These are phyloP conservation scores for Pempheris klunzingeri DNA, from an alignment of 2,797 vertebrate genomes.

Conservation along the genomic window DNA sequence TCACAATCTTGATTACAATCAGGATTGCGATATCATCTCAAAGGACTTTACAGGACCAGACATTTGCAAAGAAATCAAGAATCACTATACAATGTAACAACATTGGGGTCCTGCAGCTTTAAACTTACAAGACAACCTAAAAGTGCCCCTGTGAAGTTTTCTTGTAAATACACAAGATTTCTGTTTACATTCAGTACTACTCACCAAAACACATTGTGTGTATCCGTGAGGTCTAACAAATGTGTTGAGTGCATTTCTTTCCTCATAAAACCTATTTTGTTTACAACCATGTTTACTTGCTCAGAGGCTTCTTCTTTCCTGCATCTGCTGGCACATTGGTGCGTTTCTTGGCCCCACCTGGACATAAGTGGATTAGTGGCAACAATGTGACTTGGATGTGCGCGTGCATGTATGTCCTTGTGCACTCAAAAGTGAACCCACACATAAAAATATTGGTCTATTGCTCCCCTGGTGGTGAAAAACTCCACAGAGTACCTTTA, in stretches of 20 bases:
- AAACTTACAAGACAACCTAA: background rate
- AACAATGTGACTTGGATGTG: background rate
- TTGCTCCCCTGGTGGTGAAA: background rate
- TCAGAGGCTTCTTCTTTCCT: background rate
- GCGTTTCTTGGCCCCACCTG: background rate
- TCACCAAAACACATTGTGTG: constrained; percentile 5
- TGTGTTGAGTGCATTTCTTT: constrained; percentile 11
- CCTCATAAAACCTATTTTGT: constrained; percentile 20
- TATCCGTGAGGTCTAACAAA: constrained; percentile 24
- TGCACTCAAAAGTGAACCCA: background rate
- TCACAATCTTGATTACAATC: no score
- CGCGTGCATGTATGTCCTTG: background rate
- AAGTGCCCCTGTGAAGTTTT: background rate
- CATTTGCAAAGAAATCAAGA: no score
- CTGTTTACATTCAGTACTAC: constrained; percentile 11
- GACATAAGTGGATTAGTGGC: background rate
- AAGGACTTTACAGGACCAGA: no score
- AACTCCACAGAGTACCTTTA: background rate
- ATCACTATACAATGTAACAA: no score
- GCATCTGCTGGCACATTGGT: background rate
- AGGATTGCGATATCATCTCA: no score
- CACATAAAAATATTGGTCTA: background rate
- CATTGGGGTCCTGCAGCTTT: no score
- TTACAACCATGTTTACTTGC: constrained; percentile 8
- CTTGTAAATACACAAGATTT: constrained; percentile 24